Evolutionary conservation across 2,113 vertebrate genomes (phyloP).

Genomic region (Sprattus sprattus): DNA sequence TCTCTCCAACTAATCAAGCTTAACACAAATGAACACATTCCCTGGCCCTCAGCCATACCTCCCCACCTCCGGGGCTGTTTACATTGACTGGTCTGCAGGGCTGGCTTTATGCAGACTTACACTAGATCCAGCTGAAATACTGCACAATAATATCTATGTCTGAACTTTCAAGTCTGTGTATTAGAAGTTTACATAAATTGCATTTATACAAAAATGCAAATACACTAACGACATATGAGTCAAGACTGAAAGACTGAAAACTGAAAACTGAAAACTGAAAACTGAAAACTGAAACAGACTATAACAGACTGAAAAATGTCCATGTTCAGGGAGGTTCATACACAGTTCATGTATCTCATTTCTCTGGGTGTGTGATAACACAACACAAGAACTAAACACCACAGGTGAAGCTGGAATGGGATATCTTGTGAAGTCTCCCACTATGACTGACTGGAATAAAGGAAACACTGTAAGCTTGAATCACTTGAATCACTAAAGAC

Average conservation of each 20-base stretch:
- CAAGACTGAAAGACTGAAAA: not conserved
- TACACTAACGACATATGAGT: not conserved
- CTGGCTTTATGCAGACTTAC: not conserved
- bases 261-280: too few relatives aligned
- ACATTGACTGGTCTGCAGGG: conserved; percentile 18
- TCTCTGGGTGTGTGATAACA: not conserved
- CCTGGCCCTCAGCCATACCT: conserved; percentile 18
- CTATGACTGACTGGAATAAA: too few relatives aligned
- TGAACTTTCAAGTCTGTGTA: not conserved
- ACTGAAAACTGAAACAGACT: not conserved
- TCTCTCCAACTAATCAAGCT: conserved; percentile 14
- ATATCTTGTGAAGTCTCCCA: not conserved
- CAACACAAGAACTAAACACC: not conserved
- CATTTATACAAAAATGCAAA: not conserved
- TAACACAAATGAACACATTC: conserved; percentile 24
- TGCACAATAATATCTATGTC: not conserved
- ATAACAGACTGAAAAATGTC: not conserved
- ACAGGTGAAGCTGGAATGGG: not conserved
- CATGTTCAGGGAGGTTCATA: not conserved
- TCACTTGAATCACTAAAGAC: too few relatives aligned
- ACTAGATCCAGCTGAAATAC: not conserved
- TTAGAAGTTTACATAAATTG: not conserved
- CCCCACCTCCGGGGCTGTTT: not conserved
- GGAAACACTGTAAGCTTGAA: too few relatives aligned
- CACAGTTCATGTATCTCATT: not conserved